These are phyloP conservation scores for Didymodactylos carnosus DNA, from an alignment of 2,888 invertebrate genomes.

Conservation along the genomic window DNA sequence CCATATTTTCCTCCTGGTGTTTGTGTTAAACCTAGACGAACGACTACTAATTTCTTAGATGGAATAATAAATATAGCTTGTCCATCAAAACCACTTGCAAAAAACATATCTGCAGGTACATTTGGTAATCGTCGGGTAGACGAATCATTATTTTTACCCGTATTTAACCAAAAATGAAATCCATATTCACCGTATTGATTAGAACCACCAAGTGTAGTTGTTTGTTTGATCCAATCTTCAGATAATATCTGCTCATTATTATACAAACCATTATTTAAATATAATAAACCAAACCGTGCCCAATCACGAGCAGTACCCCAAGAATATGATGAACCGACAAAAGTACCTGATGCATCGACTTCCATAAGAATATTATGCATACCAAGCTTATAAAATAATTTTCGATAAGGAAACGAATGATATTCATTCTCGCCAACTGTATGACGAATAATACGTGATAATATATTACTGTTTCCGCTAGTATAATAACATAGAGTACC, in stretches of 20 bases:
- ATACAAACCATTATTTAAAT: neutral
- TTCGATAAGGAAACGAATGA: neutral
- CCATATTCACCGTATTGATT: neutral
- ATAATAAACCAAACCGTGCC: neutral
- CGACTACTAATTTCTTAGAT: neutral
- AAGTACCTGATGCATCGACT: neutral
- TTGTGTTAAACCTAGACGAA: neutral
- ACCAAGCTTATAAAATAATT: neutral
- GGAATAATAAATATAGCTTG: neutral
- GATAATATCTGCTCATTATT: neutral
- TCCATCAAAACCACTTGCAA: neutral
- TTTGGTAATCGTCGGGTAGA: neutral
- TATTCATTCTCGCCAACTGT: neutral
- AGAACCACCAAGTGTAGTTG: neutral
- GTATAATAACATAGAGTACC: neutral
- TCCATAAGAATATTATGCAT: neutral
- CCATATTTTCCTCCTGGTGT: neutral
- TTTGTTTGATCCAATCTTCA: neutral
- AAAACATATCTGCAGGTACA: neutral
- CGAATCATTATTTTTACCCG: neutral
- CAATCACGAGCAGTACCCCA: neutral
- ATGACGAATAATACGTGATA: neutral
- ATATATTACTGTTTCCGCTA: neutral
- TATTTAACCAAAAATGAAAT: neutral
- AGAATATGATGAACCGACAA: neutral